phyloP scores from a whole-genome alignment of 2,888 invertebrate genomes.

The Phyto melanocephala region DNA sequence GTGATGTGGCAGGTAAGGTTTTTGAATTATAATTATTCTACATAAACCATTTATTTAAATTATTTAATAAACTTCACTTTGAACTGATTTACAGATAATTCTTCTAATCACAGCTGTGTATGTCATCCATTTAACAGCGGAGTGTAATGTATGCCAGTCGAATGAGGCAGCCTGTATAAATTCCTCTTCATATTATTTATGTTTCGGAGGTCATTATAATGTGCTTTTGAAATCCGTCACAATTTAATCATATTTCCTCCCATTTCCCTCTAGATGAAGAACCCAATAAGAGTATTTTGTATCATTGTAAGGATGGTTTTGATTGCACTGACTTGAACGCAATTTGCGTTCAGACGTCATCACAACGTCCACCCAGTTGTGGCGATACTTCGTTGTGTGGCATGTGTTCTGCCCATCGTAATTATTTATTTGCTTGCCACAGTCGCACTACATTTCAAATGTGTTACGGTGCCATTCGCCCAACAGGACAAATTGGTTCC shows the following conservation, averaged over 20 bases:
- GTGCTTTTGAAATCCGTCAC: background rate
- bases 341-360: slow-evolving; percentile 72
- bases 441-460: slow-evolving; percentile 73
- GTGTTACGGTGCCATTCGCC: slow-evolving; percentile 73
- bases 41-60: background rate
- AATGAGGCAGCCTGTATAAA: slow-evolving; percentile 75
- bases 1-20: slow-evolving; percentile 45
- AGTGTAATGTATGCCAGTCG: slow-evolving; percentile 73
- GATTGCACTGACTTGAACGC: slow-evolving; percentile 72
- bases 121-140: slow-evolving; percentile 45
- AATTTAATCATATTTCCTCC: background rate
- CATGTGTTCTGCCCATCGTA: slow-evolving; percentile 73
- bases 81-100: background rate
- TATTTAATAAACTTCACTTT: background rate
- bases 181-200: slow-evolving; percentile 74
- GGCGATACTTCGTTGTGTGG: slow-evolving; percentile 75
- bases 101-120: background rate
- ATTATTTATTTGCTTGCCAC: slow-evolving; percentile 73
- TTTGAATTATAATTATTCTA: background rate
- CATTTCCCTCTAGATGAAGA: slow-evolving; percentile 63
- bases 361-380: slow-evolving; percentile 71
- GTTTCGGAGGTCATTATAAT: slow-evolving; percentile 72
- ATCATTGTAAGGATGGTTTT: slow-evolving; percentile 72
- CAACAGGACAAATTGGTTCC: slow-evolving; percentile 70
- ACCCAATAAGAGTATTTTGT: slow-evolving; percentile 70